Evolutionary conservation across 2,113 vertebrate species (phyloP).

Genomic region (Numida meleagris): DNA sequence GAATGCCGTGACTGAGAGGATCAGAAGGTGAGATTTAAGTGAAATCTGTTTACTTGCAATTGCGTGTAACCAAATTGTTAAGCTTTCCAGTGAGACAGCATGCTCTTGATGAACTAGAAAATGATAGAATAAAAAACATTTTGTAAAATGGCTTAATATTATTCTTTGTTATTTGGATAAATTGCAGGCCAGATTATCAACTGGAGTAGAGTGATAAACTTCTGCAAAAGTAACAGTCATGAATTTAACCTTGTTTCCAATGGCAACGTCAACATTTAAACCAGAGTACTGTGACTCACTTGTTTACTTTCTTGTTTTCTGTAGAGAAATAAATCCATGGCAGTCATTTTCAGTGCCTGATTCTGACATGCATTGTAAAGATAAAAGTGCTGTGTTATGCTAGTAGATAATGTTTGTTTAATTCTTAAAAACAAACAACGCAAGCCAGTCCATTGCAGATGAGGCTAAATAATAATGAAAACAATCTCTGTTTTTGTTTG

Average conservation of each 20-base stretch:
- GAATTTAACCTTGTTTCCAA: background rate
- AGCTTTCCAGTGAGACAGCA: background rate
- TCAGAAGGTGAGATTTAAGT: background rate
- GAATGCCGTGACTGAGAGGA: background rate
- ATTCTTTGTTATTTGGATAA: background rate
- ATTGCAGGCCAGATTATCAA: background rate
- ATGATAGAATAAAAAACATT: background rate
- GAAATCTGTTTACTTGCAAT: background rate
- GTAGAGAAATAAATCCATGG: background rate
- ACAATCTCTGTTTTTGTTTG: background rate
- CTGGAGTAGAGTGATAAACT: background rate
- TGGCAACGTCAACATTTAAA: background rate
- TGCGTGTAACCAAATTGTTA: background rate
- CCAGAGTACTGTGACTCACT: background rate
- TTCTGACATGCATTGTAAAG: background rate
- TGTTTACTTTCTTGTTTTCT: constrained; percentile 27
- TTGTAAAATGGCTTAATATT: constrained; percentile 11
- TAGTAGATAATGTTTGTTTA: background rate
- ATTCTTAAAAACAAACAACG: background rate
- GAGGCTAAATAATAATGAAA: background rate
- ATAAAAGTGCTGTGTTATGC: background rate
- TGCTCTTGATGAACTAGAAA: background rate
- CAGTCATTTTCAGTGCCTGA: background rate
- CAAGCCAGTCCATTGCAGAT: background rate
- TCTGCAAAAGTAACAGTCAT: background rate